A percentile compares a stretch with the other conserved stretches of the same genome.
phyloP scores from a whole-genome alignment of 2,888 invertebrate genomes.

The Bombylius major region DNA sequence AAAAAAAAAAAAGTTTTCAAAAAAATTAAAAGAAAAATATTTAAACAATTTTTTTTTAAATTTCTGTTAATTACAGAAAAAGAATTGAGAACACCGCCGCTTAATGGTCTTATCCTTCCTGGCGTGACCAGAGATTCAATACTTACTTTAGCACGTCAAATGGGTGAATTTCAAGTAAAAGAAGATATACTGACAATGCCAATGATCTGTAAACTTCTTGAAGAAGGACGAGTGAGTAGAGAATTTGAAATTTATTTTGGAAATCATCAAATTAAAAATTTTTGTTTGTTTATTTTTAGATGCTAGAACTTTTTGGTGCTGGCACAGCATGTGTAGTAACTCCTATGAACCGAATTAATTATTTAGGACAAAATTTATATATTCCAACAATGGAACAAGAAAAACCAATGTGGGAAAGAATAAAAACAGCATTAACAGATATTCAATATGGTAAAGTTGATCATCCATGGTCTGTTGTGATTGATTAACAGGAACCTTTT shows the following conservation, averaged over 20 bases:
- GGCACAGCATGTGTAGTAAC: slow-evolving; percentile 95
- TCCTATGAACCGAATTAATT: slow-evolving; percentile 78
- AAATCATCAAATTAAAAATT: not conserved
- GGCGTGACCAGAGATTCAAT: slow-evolving; percentile 88
- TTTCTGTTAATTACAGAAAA: slow-evolving; percentile 49
- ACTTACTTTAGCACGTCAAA: slow-evolving; percentile 62
- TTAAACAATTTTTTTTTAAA: not conserved
- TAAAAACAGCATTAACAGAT: slow-evolving; percentile 64
- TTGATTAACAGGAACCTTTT: slow-evolving; percentile 37
- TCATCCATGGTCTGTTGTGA: slow-evolving; percentile 65
- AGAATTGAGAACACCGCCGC: slow-evolving; percentile 83
- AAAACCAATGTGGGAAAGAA: slow-evolving; percentile 57
- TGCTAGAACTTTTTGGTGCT: slow-evolving; percentile 93
- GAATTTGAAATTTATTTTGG: not conserved
- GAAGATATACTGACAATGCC: slow-evolving; percentile 78
- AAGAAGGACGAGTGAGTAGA: slow-evolving; percentile 66
- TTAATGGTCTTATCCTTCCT: slow-evolving; percentile 88
- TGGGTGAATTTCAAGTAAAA: slow-evolving; percentile 74
- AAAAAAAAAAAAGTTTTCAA: not conserved
- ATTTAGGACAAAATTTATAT: slow-evolving; percentile 49
- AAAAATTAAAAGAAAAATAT: not conserved
- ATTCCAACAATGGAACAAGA: slow-evolving; percentile 66
- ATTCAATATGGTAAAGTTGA: slow-evolving; percentile 82
- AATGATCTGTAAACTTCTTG: slow-evolving; percentile 56
- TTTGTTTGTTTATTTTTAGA: slow-evolving; percentile 39